Conservation (phyloP, 2,888 invertebrate genomes). For the Melinopterus prodromus region DNA sequence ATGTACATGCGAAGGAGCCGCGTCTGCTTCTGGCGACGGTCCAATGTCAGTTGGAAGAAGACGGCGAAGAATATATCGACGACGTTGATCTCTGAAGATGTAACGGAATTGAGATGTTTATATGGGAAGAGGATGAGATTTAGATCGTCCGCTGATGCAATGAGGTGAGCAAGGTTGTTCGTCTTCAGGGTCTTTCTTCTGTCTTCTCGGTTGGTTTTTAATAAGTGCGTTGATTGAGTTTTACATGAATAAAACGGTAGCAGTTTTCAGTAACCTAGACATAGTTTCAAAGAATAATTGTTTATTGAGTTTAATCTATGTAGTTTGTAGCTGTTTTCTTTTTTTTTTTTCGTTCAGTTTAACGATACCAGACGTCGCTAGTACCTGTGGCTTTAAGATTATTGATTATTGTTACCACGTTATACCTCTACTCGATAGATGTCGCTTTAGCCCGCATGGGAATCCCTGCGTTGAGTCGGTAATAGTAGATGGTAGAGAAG, state of each 20-base stretch:
- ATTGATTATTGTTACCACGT: too few relatives aligned
- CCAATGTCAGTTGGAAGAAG: slow-evolving; percentile 7
- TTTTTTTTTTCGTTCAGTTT: too few relatives aligned
- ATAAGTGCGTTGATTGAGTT: background rate
- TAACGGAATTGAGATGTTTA: slow-evolving; percentile 27
- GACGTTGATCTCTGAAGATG: slow-evolving; percentile 10
- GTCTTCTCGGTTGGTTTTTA: background rate
- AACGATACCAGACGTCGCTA: too few relatives aligned
- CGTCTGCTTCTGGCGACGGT: slow-evolving; percentile 4
- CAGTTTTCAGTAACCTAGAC: background rate
- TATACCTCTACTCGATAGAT: too few relatives aligned
- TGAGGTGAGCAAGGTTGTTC: background rate
- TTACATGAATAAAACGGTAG: background rate
- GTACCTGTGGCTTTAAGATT: too few relatives aligned
- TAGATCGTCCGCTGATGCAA: slow-evolving; percentile 6
- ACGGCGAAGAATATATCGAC: background rate
- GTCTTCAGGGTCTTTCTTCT: background rate
- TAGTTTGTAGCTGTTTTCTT: too few relatives aligned
- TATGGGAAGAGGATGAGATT: slow-evolving; percentile 20
- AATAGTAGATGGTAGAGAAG: too few relatives aligned
- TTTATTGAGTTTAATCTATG: too few relatives aligned
- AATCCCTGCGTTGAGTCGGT: too few relatives aligned
- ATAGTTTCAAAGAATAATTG: too few relatives aligned
- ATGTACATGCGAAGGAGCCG: slow-evolving; percentile 14
- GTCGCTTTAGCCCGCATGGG: too few relatives aligned